Evolutionary conservation across 2,797 vertebrate species (phyloP), one percentile per base, ranked within the genome.

Genomic region (Enteromius paludinosus): DNA sequence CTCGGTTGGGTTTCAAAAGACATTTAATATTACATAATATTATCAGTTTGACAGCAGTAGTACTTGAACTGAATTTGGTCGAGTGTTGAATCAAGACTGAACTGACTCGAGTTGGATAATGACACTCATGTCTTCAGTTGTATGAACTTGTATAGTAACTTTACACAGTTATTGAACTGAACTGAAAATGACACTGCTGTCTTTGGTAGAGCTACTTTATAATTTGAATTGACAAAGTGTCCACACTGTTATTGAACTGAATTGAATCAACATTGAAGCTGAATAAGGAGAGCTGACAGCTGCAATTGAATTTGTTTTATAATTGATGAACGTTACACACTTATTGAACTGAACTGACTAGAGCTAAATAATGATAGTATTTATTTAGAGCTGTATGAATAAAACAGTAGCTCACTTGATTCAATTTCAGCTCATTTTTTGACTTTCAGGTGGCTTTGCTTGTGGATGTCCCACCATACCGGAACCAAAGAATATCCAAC

Each of bases 381-480:
- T 52, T 8, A 25, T 59, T 14, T 61, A 28, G 25, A 8, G 14
- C 25, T 62, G 15, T 62, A 30, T 62, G 15, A 62, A 62, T 62
- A 62, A 30, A 62, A 62, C 12, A 7, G 3, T 25, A 12, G 41
- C 68, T 25, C 33, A 20, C 11, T 12, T 20, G 8, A 45, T 61
- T 62, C 38, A 30, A 77, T 47, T 45, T 38, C 30, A 62, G 56
- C 45, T 66, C 12, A 38, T 78, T 15, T 68, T 68, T 73, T 64
- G 30, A 41, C 41, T 69, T 66, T 59, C 90, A 99, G 98, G 97
- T 95, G 78, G 95, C 94, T 0, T 88, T 99, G 86, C 92, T 98
- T 80, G 93, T 98, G 25, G 97, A 98, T 90, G 92, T 99, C 79
- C 98, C 98, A 23, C 96, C 97, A 0, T 99, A 98, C 84, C 95